A percentile compares a stretch with the other conserved stretches of the same genome.
These are phyloP conservation scores for Aphrophora alni DNA, from an alignment of 2,888 invertebrate species.

Conservation along the genomic window DNA sequence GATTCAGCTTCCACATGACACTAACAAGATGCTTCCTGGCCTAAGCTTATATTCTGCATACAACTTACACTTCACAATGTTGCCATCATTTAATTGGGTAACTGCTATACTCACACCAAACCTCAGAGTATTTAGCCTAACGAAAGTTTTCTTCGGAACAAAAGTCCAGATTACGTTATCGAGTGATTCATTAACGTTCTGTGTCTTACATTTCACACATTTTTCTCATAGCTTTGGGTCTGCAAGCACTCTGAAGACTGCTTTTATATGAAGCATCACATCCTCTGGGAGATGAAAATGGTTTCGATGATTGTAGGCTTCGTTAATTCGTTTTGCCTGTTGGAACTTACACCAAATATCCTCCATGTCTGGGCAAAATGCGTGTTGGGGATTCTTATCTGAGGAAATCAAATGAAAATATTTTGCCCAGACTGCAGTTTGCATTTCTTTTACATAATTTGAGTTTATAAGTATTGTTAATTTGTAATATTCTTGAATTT, in stretches of 20 bases:
- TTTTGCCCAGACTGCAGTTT: constrained; percentile 1
- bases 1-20: no score
- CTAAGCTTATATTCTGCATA: no score
- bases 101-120: constrained; percentile 26
- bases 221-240: background rate
- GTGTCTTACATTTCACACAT: constrained; percentile 26
- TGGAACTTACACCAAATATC: background rate
- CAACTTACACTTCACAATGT: background rate
- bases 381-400: background rate
- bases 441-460: background rate
- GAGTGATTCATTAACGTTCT: constrained; percentile 18
- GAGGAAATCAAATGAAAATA: constrained; percentile 12
- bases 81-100: constrained; percentile 18
- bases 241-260: constrained; percentile 14
- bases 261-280: background rate
- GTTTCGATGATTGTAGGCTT: background rate
- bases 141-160: constrained; percentile 21
- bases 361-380: background rate
- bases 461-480: background rate
- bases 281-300: background rate
- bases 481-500: constrained; percentile 17
- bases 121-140: background rate
- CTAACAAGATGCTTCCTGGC: no score
- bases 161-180: constrained; percentile 28
- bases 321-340: background rate